A percentile compares a stretch with the other conserved stretches of the same genome.
phyloP scores from a whole-genome alignment of 1,140 invertebrate genomes.

The Ditylenchus dipsaci region DNA sequence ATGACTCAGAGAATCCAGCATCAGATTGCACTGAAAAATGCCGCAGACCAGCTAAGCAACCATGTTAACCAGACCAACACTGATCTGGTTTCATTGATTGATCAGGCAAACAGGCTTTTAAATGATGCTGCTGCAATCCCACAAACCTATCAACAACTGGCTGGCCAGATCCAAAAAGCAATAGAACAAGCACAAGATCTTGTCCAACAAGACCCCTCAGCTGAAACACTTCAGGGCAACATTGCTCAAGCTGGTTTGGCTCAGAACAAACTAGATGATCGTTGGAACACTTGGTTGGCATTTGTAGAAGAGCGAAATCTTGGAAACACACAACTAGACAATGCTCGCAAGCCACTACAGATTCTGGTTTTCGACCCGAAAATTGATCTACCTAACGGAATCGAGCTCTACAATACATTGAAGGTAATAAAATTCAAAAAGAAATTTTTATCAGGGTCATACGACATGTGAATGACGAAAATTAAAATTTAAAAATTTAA shows the following conservation, averaged over 20 bases:
- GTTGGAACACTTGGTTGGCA: slow-evolving; percentile 2
- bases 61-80: slow-evolving; percentile 23
- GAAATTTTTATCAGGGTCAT: too few species aligned
- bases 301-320: slow-evolving; percentile 14
- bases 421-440: too few species aligned
- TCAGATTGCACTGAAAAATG: slow-evolving; percentile 27
- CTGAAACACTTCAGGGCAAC: neutral
- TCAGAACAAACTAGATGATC: neutral
- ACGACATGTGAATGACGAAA: too few species aligned
- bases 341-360: slow-evolving; percentile 9
- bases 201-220: slow-evolving; percentile 4
- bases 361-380: slow-evolving; percentile 4
- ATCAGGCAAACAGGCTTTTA: slow-evolving; percentile 29
- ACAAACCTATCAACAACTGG: slow-evolving; percentile 30
- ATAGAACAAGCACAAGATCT: neutral
- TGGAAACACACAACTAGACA: slow-evolving; percentile 11
- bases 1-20: slow-evolving; percentile 21
- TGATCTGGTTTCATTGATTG: slow-evolving; percentile 28
- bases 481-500: too few species aligned
- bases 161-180: slow-evolving; percentile 7
- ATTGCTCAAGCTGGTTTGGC: slow-evolving; percentile 12
- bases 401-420: neutral
- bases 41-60: slow-evolving; percentile 11
- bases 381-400: neutral
- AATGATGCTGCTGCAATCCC: slow-evolving; percentile 40